Evolutionary conservation across 2,797 vertebrate genomes (phyloP).

Genomic region (Hipposideros larvatus): DNA sequence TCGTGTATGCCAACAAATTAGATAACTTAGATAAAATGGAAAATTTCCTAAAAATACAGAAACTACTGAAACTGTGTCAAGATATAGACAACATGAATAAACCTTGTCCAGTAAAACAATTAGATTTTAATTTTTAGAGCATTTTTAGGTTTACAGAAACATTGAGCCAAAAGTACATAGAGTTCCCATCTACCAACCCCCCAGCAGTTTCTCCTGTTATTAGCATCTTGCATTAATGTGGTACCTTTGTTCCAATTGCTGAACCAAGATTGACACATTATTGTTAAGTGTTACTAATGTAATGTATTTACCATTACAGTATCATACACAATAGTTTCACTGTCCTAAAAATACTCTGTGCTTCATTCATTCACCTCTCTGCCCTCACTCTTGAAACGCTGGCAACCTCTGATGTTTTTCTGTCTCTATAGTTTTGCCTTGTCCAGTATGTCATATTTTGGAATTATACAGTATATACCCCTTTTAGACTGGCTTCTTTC

Average conservation of each 20-base stretch:
- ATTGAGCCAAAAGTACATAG: background rate
- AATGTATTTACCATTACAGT: background rate
- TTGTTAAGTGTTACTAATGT: background rate
- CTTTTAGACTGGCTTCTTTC: background rate
- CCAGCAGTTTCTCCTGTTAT: background rate
- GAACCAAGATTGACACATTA: background rate
- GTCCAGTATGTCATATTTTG: background rate
- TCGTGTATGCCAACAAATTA: background rate
- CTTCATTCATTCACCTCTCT: background rate
- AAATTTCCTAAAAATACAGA: background rate
- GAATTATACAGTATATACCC: background rate
- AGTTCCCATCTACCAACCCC: background rate
- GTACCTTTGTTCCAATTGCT: background rate
- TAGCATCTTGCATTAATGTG: background rate
- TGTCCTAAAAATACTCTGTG: background rate
- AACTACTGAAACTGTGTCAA: background rate
- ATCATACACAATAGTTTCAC: background rate
- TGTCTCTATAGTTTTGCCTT: background rate
- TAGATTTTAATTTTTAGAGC: background rate
- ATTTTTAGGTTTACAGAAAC: slow-evolving; percentile 13
- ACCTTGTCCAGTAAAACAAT: background rate
- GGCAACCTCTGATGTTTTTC: background rate
- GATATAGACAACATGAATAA: background rate
- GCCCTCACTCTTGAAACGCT: background rate
- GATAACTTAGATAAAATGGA: background rate